Evolutionary conservation across 2,797 vertebrate genomes (phyloP).

Genomic region (Dicrostonyx torquatus): DNA sequence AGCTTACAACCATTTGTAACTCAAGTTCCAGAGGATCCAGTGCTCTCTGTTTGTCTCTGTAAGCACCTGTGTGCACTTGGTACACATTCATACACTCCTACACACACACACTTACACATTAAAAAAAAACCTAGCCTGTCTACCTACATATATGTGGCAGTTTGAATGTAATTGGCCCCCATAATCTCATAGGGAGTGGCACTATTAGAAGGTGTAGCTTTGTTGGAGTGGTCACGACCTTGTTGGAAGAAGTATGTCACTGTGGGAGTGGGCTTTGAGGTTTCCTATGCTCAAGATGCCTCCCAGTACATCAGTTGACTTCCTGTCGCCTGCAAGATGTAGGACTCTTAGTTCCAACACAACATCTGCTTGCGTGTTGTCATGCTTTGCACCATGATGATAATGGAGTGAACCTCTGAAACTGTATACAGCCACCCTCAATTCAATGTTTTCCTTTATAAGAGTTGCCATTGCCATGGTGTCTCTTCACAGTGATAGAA

Average conservation of each 20-base stretch:
- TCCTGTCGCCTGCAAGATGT: not conserved
- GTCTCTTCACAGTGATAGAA: not conserved
- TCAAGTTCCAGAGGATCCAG: too few relatives aligned
- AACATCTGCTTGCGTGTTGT: rapidly evolving
- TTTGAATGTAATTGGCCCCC: not conserved
- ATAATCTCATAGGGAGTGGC: not conserved
- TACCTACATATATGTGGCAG: not conserved
- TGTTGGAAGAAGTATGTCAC: not conserved
- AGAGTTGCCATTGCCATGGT: not conserved
- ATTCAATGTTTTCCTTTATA: not conserved
- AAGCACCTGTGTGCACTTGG: not conserved
- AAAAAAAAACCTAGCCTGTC: too few relatives aligned
- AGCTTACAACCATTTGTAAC: not conserved
- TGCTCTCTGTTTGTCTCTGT: not conserved
- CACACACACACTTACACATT: not conserved
- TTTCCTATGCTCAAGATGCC: not conserved
- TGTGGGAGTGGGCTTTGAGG: not conserved
- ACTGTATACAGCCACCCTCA: not conserved
- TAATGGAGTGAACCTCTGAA: not conserved
- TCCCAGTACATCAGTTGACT: not conserved
- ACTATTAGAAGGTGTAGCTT: not conserved
- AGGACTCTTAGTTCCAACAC: not conserved
- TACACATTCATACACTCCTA: not conserved
- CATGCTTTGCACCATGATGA: not conserved
- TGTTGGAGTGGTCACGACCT: not conserved